Evolutionary conservation across 2,113 vertebrate species (phyloP).

Genomic region (Dunckerocampus dactyliophorus): DNA sequence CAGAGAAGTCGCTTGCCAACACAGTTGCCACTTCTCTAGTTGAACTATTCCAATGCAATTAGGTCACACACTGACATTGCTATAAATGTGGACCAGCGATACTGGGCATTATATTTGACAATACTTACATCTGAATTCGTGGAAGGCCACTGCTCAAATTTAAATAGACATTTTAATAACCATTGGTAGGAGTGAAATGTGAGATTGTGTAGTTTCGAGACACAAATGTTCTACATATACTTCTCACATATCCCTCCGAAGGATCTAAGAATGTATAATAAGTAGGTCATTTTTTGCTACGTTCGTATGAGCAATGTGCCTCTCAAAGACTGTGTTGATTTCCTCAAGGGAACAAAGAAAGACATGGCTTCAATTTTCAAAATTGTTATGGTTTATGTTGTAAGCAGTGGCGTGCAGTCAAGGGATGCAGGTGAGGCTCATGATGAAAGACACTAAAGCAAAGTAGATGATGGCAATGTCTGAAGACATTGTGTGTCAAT

Average conservation of each 20-base stretch:
- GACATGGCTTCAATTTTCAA: too few species aligned
- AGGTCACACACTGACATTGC: constrained; percentile 43
- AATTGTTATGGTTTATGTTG: too few species aligned
- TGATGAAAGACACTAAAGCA: too few species aligned
- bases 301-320: constrained; percentile 1
- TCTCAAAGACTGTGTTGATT: too few species aligned
- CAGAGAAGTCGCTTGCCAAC: constrained; percentile 51
- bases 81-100: constrained; percentile 33
- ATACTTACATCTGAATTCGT: constrained; percentile 44
- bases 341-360: too few species aligned
- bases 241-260: constrained; percentile 3
- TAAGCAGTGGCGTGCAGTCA: too few species aligned
- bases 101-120: constrained; percentile 19
- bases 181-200: constrained; percentile 30
- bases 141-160: constrained; percentile 24
- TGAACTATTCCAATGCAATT: constrained; percentile 53
- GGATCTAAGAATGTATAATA: constrained; percentile 3
- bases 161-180: constrained; percentile 38
- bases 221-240: neutral
- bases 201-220: constrained; percentile 3
- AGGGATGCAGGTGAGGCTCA: too few species aligned
- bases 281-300: constrained; percentile 9
- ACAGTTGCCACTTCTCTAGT: constrained; percentile 52
- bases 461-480: too few species aligned
- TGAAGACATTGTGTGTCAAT: too few species aligned